Percentiles rank a stretch among this genome's conserved stretches.
phyloP scores from a whole-genome alignment of 64 coral and sea anemone genomes.

The Stichodactyla mertensii region DNA sequence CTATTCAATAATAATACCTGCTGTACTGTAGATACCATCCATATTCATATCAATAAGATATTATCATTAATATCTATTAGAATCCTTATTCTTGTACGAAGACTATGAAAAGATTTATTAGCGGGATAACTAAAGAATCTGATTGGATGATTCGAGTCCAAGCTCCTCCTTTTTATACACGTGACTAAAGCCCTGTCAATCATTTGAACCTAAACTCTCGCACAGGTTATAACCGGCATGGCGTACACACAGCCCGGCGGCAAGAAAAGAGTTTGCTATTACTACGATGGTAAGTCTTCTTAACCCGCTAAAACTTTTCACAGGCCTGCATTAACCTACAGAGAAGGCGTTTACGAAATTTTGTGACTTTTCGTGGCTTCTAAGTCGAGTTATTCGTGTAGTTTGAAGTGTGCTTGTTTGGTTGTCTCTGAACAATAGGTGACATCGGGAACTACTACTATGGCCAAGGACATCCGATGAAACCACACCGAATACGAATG shows the following conservation, averaged over 20 bases:
- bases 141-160: slow-evolving; percentile 51
- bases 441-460: slow-evolving; percentile 99
- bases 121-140: background rate
- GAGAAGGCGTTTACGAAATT: slow-evolving; percentile 33
- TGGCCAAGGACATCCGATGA: slow-evolving; percentile 99
- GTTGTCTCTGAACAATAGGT: slow-evolving; percentile 15
- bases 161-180: slow-evolving; percentile 60
- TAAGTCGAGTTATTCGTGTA: slow-evolving; percentile 4
- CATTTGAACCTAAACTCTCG: slow-evolving; percentile 42
- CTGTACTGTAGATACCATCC: background rate
- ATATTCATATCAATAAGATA: background rate
- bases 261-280: slow-evolving; percentile 99
- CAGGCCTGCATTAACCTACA: background rate
- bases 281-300: slow-evolving; percentile 90
- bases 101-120: background rate
- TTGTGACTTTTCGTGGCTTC: background rate
- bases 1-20: too few relatives aligned
- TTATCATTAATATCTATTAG: background rate
- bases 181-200: slow-evolving; percentile 58
- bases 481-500: slow-evolving; percentile 99
- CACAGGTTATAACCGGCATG: slow-evolving; percentile 79
- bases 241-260: slow-evolving; percentile 92
- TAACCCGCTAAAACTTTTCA: background rate
- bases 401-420: slow-evolving; percentile 5
- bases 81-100: background rate